These are phyloP conservation scores for Anthophora plumipes DNA, from an alignment of 2,888 invertebrate species.

Conservation along the genomic window DNA sequence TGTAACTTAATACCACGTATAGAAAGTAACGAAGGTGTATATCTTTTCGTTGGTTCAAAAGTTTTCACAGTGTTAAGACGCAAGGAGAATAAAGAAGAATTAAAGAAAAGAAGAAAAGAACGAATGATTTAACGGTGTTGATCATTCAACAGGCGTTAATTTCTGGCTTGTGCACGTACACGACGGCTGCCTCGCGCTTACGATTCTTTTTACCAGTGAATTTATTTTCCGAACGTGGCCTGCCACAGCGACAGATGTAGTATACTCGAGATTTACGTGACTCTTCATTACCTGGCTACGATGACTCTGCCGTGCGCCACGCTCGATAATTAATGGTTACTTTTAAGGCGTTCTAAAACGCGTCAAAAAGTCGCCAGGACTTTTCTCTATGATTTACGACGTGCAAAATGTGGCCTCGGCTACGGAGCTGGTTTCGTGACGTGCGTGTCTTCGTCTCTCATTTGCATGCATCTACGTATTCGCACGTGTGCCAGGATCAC, in stretches of 20 bases:
- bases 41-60: too few relatives aligned
- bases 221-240: slow-evolving; percentile 71
- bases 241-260: slow-evolving; percentile 69
- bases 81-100: not conserved
- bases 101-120: not conserved
- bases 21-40: too few relatives aligned
- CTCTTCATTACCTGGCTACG: slow-evolving; percentile 8
- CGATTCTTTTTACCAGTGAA: slow-evolving; percentile 66
- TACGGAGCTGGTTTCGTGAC: slow-evolving; percentile 14
- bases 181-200: slow-evolving; percentile 23
- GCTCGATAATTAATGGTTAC: slow-evolving; percentile 70
- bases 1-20: too few relatives aligned
- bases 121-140: slow-evolving; percentile 13
- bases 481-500: slow-evolving; percentile 7
- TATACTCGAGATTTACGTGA: slow-evolving; percentile 71
- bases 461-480: slow-evolving; percentile 40
- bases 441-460: slow-evolving; percentile 36
- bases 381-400: slow-evolving; percentile 66
- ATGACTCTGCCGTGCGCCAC: slow-evolving; percentile 15
- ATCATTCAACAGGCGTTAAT: slow-evolving; percentile 65
- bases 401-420: slow-evolving; percentile 51
- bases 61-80: too few relatives aligned
- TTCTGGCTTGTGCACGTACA: slow-evolving; percentile 63
- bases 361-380: slow-evolving; percentile 60
- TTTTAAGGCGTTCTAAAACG: slow-evolving; percentile 65